phyloP scores from a whole-genome alignment of 1,140 invertebrate genomes.

The Drosophila malerkotliana region DNA sequence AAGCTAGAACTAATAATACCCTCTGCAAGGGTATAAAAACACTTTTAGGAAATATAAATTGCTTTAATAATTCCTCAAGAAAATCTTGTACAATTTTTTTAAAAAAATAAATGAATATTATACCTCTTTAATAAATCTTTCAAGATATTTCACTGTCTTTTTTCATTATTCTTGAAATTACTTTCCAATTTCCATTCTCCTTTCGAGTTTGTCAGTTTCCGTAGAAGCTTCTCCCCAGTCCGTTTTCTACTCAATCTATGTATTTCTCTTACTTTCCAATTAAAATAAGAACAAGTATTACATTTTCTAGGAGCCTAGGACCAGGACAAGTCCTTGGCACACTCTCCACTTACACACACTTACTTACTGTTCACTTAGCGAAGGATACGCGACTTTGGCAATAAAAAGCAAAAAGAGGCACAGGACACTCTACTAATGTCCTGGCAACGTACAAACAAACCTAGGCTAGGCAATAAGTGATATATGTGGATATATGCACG shows the following conservation, averaged over 20 bases:
- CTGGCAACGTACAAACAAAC: conserved; percentile 29
- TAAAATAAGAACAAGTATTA: background rate
- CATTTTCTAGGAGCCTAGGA: conserved; percentile 8
- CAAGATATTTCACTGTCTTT: too few species aligned
- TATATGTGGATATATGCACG: conserved; percentile 14
- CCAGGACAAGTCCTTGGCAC: background rate
- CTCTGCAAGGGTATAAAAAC: too few species aligned
- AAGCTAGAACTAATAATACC: too few species aligned
- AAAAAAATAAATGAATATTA: too few species aligned
- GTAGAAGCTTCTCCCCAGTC: background rate
- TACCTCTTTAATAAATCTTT: too few species aligned
- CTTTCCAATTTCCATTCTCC: background rate
- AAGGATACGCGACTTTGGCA: conserved; percentile 23
- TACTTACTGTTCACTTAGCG: conserved; percentile 46
- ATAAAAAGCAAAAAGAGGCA: conserved; percentile 32
- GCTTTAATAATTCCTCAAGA: too few species aligned
- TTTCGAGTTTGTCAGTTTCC: background rate
- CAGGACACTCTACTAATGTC: conserved; percentile 53
- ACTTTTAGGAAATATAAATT: too few species aligned
- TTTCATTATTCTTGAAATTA: background rate
- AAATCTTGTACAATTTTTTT: too few species aligned
- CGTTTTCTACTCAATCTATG: conserved; percentile 60
- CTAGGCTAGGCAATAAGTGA: conserved; percentile 25
- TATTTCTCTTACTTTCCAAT: background rate
- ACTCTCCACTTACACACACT: conserved; percentile 43